These are phyloP conservation scores for Aspidiotus rigidus DNA, from an alignment of 2,888 invertebrate genomes.

Conservation along the genomic window DNA sequence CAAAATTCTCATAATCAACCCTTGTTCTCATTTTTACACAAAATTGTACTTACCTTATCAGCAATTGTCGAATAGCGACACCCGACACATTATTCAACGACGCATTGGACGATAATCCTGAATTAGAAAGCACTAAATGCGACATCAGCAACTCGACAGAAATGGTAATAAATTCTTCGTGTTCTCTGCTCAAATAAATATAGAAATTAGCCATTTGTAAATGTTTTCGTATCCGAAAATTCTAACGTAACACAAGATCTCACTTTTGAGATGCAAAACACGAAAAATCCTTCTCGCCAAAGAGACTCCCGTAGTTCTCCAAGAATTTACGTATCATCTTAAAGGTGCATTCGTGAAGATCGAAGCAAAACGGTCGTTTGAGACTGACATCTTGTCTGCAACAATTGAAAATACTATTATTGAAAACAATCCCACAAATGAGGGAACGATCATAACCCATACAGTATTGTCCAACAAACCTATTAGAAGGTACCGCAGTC, in stretches of 20 bases:
- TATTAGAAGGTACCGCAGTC: slow-evolving; percentile 48
- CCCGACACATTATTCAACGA: slow-evolving; percentile 25
- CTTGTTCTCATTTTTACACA: too few species aligned
- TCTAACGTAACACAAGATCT: slow-evolving; percentile 33
- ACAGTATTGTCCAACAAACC: slow-evolving; percentile 36
- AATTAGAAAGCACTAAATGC: slow-evolving; percentile 41
- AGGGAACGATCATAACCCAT: background rate
- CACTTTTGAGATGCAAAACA: slow-evolving; percentile 39
- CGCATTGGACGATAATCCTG: slow-evolving; percentile 20
- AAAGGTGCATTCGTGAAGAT: slow-evolving; percentile 54
- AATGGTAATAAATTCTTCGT: slow-evolving; percentile 50
- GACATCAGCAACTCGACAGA: slow-evolving; percentile 51
- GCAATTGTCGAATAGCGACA: slow-evolving; percentile 18
- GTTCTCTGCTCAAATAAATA: slow-evolving; percentile 44
- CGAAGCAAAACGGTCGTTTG: slow-evolving; percentile 54
- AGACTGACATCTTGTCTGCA: slow-evolving; percentile 48
- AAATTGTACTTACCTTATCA: slow-evolving; percentile 17
- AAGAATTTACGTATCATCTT: slow-evolving; percentile 49
- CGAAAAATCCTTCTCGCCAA: slow-evolving; percentile 30
- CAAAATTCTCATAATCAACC: too few species aligned
- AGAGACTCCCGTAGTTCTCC: slow-evolving; percentile 47
- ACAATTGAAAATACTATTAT: slow-evolving; percentile 3
- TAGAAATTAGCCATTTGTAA: background rate
- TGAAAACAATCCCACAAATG: background rate
- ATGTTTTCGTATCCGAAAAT: background rate